Evolutionary conservation across 2,888 invertebrate genomes (phyloP).

Genomic region (Linnaemya tessellans): DNA sequence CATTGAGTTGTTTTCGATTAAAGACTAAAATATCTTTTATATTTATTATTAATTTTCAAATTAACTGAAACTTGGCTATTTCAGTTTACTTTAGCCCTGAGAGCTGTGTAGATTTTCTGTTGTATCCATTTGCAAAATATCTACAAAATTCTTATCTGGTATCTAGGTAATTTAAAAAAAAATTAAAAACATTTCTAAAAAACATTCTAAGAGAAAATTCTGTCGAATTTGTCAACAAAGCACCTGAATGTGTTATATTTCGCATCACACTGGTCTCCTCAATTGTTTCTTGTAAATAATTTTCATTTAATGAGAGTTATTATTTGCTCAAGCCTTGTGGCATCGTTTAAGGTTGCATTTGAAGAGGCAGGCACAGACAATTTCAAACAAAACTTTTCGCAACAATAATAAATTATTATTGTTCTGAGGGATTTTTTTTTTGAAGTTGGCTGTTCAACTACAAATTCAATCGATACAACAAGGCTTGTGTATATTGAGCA

Average conservation of each 20-base stretch:
- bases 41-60: not conserved
- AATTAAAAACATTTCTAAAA: constrained; percentile 48
- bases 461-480: too few relatives aligned
- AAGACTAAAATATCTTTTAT: not conserved
- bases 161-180: constrained; percentile 68
- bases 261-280: not conserved
- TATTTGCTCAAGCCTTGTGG: too few relatives aligned
- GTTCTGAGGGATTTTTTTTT: too few relatives aligned
- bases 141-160: constrained; percentile 74
- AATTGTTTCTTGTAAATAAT: not conserved
- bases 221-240: constrained; percentile 72
- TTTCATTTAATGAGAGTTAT: not conserved
- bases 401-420: too few relatives aligned
- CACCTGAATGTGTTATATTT: constrained; percentile 41
- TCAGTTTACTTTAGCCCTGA: not conserved
- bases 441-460: too few relatives aligned
- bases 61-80: not conserved
- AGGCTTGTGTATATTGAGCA: too few relatives aligned
- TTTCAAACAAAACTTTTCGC: too few relatives aligned
- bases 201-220: constrained; percentile 73
- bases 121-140: constrained; percentile 59
- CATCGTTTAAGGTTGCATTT: too few relatives aligned
- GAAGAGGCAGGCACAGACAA: too few relatives aligned
- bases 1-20: too few relatives aligned
- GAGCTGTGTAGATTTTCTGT: not conserved